Base-by-base conservation (phyloP, 1,140 invertebrate species). In the Acromyrmex heyeri region DNA sequence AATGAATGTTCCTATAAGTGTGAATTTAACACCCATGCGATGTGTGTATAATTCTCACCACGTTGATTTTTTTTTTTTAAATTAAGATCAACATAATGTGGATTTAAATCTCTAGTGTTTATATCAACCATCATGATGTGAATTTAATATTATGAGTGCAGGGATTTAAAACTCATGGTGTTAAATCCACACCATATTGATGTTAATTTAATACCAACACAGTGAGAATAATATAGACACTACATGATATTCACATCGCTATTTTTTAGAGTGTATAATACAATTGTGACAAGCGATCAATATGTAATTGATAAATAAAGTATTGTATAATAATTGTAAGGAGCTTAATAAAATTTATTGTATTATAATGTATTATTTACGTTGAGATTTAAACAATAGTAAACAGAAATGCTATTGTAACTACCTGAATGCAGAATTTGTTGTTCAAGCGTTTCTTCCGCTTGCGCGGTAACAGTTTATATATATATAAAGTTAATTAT, bases 401-500 rank as follows among this genome's bases (percentile, higher is more conserved):
- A 72, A 10, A 16, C 6, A 27, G 65, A 57, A 70, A 24, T 8
- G 12, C 3, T 21, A 48, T 83, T 50, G 0, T 14, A 12, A 24
- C 3, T 21, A 10, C 2, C 7, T 79, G 24, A 30, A 57, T 21
- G 55, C n/a, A 73, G 18, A 30, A 83, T 83, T 73, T 48, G 24
- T 50, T 61, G 38, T 18, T 21, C 38, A 53, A 67, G 16, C 24
- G 7, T 79, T 79, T 79, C 62, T 48, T 48, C 67, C 48, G 77
- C 62, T 53, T 16, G 14, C 53, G 2, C 30, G 34, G 7, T 77
- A 76, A 44, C 34, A 24, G 38, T 30, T 48, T 34, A 27, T n/a
- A 78, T 30, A 34, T 16, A 38, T 38, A 38, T 34, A 24, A 24
- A 82, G 21, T 82, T 27, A 73, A 59, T 82, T 82, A 38, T 55